Evolutionary conservation across 2,888 invertebrate genomes (phyloP).

Genomic region (Drepanosiphum platanoidis): DNA sequence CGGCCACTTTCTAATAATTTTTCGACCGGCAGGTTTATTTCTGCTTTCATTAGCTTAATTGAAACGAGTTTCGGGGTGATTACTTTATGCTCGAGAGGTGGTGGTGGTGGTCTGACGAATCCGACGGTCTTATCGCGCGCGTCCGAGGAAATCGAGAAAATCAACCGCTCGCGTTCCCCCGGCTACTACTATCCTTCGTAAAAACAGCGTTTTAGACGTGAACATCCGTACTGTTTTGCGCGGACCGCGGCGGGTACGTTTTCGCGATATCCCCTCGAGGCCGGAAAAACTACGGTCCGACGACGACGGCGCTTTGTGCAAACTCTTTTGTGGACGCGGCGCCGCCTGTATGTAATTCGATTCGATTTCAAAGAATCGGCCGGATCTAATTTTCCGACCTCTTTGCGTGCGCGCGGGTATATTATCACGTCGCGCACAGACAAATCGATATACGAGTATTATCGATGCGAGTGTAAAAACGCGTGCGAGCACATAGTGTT

Average conservation of each 20-base stretch:
- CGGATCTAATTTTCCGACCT: too few species aligned
- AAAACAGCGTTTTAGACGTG: not conserved
- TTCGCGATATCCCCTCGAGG: not conserved
- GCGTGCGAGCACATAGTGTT: too few species aligned
- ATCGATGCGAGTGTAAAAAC: too few species aligned
- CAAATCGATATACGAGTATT: too few species aligned
- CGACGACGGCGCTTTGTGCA: too few species aligned
- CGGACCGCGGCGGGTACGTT: not conserved
- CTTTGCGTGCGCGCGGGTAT: too few species aligned
- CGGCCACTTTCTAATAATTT: too few species aligned
- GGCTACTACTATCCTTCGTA: not conserved
- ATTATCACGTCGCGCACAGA: too few species aligned
- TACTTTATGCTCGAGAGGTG: not conserved
- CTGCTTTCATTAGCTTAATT: conserved; percentile 25
- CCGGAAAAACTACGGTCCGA: not conserved
- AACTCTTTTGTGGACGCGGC: too few species aligned
- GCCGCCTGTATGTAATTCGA: too few species aligned
- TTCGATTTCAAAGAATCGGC: too few species aligned
- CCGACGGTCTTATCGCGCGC: not conserved
- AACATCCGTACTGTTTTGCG: conserved; percentile 4
- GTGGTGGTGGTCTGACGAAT: not conserved
- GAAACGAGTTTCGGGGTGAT: conserved; percentile 1
- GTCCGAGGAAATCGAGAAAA: conserved; percentile 19
- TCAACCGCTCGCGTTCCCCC: conserved; percentile 2
- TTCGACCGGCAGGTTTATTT: not conserved